Evolutionary conservation across 1,140 invertebrate species (phyloP).

Genomic region (Drosophila dunni): DNA sequence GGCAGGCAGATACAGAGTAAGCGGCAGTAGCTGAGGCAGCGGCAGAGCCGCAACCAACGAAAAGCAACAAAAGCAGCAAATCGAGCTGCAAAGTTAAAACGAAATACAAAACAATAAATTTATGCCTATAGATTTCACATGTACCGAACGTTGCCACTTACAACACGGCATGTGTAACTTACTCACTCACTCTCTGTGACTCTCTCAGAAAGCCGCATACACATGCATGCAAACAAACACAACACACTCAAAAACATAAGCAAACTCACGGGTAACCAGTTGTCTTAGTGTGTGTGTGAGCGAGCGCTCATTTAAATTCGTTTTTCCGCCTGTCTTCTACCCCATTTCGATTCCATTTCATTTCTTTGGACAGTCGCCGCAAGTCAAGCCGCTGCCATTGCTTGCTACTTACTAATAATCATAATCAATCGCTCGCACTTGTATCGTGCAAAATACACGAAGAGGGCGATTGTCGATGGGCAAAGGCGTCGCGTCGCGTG

Average conservation of each 20-base stretch:
- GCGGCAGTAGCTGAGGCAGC: conserved; percentile 1
- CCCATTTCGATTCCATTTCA: conserved; percentile 43
- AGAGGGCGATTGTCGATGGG: conserved; percentile 18
- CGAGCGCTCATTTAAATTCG: conserved; percentile 73
- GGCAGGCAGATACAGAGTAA: neutral
- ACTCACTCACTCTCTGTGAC: conserved; percentile 20
- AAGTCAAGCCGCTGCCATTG: conserved; percentile 53
- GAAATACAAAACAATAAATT: conserved; percentile 80
- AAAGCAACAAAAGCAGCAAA: neutral
- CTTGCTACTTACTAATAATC: conserved; percentile 79
- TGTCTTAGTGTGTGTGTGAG: conserved; percentile 30
- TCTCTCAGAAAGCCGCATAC: conserved; percentile 28
- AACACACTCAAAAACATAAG: conserved; percentile 8
- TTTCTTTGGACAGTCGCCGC: conserved; percentile 37
- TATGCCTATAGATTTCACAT: conserved; percentile 80
- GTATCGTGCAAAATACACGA: conserved; percentile 67
- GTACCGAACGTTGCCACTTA: conserved; percentile 63
- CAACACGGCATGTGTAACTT: conserved; percentile 53
- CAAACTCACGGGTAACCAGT: conserved; percentile 51
- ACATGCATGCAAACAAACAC: conserved; percentile 33
- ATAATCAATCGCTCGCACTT: conserved; percentile 83
- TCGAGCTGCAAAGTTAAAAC: conserved; percentile 53
- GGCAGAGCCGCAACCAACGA: conserved; percentile 19
- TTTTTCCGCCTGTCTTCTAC: conserved; percentile 62
- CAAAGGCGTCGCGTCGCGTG: conserved; percentile 34